A percentile compares a stretch with the other conserved stretches of the same genome.
Conservation (phyloP, 2,113 vertebrate species). For the Arvicanthis niloticus region DNA sequence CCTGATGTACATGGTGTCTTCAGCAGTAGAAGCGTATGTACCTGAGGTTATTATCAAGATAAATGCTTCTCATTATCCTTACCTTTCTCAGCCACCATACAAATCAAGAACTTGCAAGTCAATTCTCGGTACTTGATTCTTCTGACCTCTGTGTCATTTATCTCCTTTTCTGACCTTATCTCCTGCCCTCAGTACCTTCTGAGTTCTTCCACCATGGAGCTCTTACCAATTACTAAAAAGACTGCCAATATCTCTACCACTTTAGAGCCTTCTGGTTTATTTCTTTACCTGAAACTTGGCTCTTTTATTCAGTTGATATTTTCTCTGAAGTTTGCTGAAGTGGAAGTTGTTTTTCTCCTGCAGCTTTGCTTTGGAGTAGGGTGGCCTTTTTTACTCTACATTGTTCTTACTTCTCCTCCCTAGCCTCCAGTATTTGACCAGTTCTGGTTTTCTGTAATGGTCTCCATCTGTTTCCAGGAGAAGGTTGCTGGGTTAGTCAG, state of each 20-base stretch:
- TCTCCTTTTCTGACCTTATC: not conserved
- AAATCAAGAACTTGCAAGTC: not conserved
- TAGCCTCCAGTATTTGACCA: not conserved
- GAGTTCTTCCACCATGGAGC: not conserved
- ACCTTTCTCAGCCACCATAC: not conserved
- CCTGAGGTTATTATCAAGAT: not conserved
- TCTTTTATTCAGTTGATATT: not conserved
- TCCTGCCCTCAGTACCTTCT: not conserved
- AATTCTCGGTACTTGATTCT: not conserved
- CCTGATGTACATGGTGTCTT: not conserved
- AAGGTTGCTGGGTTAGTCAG: no score
- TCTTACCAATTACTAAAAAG: not conserved
- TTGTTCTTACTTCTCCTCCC: not conserved
- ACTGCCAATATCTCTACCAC: not conserved
- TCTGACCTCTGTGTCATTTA: not conserved
- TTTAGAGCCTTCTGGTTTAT: not conserved
- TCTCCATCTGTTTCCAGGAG: no score
- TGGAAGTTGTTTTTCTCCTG: not conserved
- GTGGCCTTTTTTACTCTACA: not conserved
- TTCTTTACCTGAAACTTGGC: not conserved
- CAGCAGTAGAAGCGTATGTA: not conserved
- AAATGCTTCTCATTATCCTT: not conserved
- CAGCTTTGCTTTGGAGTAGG: not conserved
- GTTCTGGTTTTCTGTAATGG: no score
- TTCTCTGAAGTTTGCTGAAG: not conserved